Base-by-base conservation (phyloP, 1,140 invertebrate species). In the Zaprionus tsacasi region DNA sequence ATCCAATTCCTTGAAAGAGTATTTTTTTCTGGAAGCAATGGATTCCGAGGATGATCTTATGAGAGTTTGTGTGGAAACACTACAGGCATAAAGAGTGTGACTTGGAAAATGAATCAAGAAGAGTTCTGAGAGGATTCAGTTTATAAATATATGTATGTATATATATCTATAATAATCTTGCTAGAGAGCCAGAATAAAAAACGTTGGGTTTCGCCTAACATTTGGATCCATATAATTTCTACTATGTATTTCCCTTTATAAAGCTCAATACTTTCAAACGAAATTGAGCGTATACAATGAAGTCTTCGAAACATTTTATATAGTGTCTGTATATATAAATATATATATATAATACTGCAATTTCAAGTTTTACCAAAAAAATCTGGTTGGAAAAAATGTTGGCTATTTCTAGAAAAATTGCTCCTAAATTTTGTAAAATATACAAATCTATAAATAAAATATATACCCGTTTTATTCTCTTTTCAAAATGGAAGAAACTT, bases 381-480 rank as follows among this genome's bases (percentile, higher is more conserved):
- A 50, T 50, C 15, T 50, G 17, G 17, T 67, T 70, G 67, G 54
- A 86, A 75, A 75, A 86, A 48, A 35, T 58, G 58, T 66, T 48
- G 40, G 59, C 67, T 66, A 48, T 74, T 56, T 66, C 60, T 63
- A 52, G 65, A 83, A 79, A 83, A 72, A 38, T 63, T 58, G 43
- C 48, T 70, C 63, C 40, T 74, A 66, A 76, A 77, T 72, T 80
- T 66, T 80, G 82, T 80, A 88, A 88, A 89, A 79, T 86, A 85
- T 83, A 89, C 70, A 76, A 81, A 78, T 72, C 40, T 72, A 68
- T 80, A 78, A 88, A 71, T 65, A 83, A 89, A 83, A 89, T 83
- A 75, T 90, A 90, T 90, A 88, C 86, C 85, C 85, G 85, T 88
- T 80, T 88, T 55, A 65, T 75, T 79, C 71, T 12, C 63, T 77